phyloP scores from a whole-genome alignment of 2,888 invertebrate species.

The Xylota sylvarum region DNA sequence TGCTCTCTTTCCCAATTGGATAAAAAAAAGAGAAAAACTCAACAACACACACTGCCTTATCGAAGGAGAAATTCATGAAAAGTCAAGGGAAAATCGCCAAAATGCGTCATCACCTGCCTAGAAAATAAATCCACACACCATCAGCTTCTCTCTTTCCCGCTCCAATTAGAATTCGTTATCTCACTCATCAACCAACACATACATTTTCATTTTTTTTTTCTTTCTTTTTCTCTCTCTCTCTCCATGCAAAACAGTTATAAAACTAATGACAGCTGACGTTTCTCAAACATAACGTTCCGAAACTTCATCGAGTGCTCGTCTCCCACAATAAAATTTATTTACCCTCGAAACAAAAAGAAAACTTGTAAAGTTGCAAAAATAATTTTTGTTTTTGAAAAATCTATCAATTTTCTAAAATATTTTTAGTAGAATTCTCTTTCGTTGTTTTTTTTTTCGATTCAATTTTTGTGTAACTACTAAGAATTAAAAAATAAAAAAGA shows the following conservation, averaged over 20 bases:
- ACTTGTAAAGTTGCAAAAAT: conserved; percentile 16
- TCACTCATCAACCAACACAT: background rate
- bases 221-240: conserved; percentile 4
- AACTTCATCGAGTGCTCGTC: conserved; percentile 55
- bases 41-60: background rate
- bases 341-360: conserved; percentile 35
- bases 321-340: conserved; percentile 35
- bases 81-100: conserved; percentile 1
- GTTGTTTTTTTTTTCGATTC: background rate
- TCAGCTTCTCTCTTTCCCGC: background rate
- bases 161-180: background rate
- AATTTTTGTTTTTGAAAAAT: conserved; percentile 12
- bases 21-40: background rate
- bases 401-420: background rate
- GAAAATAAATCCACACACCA: conserved; percentile 1
- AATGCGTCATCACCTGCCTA: conserved; percentile 27
- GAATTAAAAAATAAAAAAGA: background rate
- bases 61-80: background rate
- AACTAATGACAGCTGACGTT: conserved; percentile 71
- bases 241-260: conserved; percentile 64
- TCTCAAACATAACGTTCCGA: conserved; percentile 71
- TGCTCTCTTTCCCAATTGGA: background rate
- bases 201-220: background rate
- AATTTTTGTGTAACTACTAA: background rate
- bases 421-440: background rate